These are phyloP conservation scores for Metopia argyrocephala DNA, from an alignment of 2,888 invertebrate genomes.

Conservation along the genomic window DNA sequence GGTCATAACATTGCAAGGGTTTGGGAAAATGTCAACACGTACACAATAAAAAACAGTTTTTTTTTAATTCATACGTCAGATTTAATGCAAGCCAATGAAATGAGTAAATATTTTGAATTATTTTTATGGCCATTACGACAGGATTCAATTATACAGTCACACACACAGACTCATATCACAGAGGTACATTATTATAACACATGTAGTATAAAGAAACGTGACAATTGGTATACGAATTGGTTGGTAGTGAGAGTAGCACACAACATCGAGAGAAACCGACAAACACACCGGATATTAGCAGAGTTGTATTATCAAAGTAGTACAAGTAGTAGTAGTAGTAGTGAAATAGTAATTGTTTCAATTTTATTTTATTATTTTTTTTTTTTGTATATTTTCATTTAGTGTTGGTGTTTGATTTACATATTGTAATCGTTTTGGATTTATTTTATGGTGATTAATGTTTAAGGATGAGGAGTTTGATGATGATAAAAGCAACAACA, in stretches of 20 bases:
- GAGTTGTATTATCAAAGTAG: slow-evolving; percentile 46
- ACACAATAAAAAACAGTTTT: background rate
- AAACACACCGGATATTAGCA: slow-evolving; percentile 25
- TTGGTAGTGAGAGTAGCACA: slow-evolving; percentile 33
- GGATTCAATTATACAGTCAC: background rate
- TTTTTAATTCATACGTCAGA: no score
- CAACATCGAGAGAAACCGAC: background rate
- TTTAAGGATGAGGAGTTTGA: slow-evolving; percentile 53
- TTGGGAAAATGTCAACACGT: background rate
- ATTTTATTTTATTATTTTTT: background rate
- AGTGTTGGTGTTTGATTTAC: slow-evolving; percentile 25
- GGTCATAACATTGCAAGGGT: background rate
- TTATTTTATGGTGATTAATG: slow-evolving; percentile 46
- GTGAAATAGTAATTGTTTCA: background rate
- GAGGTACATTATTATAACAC: background rate
- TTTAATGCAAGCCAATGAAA: slow-evolving; percentile 10
- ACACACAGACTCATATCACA: background rate
- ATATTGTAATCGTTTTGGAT: slow-evolving; percentile 32
- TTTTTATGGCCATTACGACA: slow-evolving; percentile 43
- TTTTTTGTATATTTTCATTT: slow-evolving; percentile 3
- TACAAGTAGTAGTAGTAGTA: slow-evolving; percentile 27
- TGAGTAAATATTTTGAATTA: slow-evolving; percentile 28
- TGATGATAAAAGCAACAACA: slow-evolving; percentile 48
- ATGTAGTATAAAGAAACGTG: slow-evolving; percentile 40
- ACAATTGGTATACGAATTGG: slow-evolving; percentile 16